Evolutionary conservation across 1,140 invertebrate genomes (phyloP), one percentile per base, ranked within the genome.

Genomic region (Brachionus calyciflorus): DNA sequence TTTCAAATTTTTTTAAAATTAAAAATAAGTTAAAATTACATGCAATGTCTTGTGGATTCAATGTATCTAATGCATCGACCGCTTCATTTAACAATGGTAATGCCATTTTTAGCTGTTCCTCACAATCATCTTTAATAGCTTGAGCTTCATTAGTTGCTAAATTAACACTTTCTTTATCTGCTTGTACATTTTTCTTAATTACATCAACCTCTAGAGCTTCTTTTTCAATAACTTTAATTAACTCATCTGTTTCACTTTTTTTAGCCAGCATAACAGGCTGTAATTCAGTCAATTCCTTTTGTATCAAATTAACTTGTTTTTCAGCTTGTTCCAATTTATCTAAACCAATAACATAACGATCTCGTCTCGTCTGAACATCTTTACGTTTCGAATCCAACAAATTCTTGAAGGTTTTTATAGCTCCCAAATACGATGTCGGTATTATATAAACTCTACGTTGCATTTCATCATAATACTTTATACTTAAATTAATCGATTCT

Each of bases 291-390:
- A 86, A 79, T 41, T 85, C 84, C 26, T 80, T 79, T 78, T 85
- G 83, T 81, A 86, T 85, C 44, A 85, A 81, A n/a, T 80, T 78
- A 9, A 86, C 86, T 86, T 96, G 92, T 24, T 82, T 82, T 2
- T 84, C 81, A 46, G 85, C 84, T 81, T 85, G 83, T 19, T 85
- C 81, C 21, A 86, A 79, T 57, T 85, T 85, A 77, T 85, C 85
- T 55, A 86, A 77, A 77, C 85, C 85, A 30, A 88, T 90, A 70
- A 83, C 57, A 78, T 86, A 85, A 5, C 84, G 87, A 79, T 89
- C 90, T 75, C 91, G 89, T 41, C 92, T 86, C 6, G 87, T 86
- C 0, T 89, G 90, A 12, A 96, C 93, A 81, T 92, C 90, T 41
- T 83, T 80, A 69, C 83, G 80, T 78, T 85, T 85, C 6, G 81